These are phyloP conservation scores for Porites cylindrica DNA, from an alignment of 92 coral and sea anemone genomes.

Conservation along the genomic window DNA sequence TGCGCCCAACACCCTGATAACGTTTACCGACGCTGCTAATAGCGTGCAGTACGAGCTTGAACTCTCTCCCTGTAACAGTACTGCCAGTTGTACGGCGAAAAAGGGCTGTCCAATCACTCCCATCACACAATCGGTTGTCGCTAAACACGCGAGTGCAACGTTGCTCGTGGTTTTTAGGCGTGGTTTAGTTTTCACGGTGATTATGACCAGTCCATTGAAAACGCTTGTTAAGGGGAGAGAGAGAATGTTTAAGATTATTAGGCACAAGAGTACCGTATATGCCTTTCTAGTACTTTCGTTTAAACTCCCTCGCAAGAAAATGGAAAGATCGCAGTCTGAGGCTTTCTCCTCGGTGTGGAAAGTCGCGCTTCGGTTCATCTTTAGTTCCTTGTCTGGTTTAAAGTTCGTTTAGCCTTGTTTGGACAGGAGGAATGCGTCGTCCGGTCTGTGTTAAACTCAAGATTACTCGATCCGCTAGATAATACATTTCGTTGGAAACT, in stretches of 20 bases:
- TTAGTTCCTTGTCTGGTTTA: no score
- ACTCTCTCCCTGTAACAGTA: neutral
- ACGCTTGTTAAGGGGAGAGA: neutral
- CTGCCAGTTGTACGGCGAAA: neutral
- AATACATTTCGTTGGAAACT: no score
- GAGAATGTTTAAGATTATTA: neutral
- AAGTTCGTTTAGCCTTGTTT: no score
- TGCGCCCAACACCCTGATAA: neutral
- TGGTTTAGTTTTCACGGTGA: slow-evolving; percentile 9
- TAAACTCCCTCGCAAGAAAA: neutral
- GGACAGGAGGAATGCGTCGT: no score
- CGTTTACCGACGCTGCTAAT: neutral
- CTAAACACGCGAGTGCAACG: slow-evolving; percentile 1
- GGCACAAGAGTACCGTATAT: neutral
- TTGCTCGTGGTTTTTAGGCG: slow-evolving; percentile 7
- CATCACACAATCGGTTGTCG: neutral
- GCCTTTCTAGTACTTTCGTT: neutral
- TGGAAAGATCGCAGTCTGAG: no score
- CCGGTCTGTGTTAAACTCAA: no score
- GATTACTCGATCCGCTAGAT: no score
- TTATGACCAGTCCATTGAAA: neutral
- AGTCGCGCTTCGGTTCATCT: no score
- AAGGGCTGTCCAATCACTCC: neutral
- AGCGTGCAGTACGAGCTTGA: neutral
- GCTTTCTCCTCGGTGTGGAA: no score